Evolutionary conservation across 2,113 vertebrate genomes (phyloP), one percentile per base, ranked within the genome.

Genomic region (Gambusia holbrooki): DNA sequence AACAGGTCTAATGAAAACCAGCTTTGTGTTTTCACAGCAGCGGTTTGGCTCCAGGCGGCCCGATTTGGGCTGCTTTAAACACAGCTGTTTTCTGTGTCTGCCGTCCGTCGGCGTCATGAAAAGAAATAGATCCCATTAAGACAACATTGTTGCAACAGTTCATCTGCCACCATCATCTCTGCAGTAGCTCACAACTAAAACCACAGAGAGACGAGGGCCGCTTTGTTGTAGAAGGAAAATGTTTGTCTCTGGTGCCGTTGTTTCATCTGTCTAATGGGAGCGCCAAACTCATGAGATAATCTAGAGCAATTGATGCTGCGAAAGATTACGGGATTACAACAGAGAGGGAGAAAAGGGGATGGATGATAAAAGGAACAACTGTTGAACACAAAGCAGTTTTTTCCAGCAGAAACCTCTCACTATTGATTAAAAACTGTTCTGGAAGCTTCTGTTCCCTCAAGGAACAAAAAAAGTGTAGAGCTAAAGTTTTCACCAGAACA

Each of bases 321-420:
- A 76, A 62, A 73, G 67, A 83, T 83, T 71, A 83, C 22, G 1
- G 73, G 73, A 83, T 83, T 85, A 76, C 67, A 40, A 79, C 77
- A 58, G 22, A 9, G 71, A 17, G 37, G 14, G 40, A 66, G 35
- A 58, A 71, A 80, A 80, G n/a, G 51, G 64, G 42, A 68, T 69
- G 62, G 69, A 80, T 78, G 65, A 69, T 78, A 66, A 75, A 75
- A 48, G 65, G 66, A 82, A 45, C 30, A 61, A 62, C 51, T 73
- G 66, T 64, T 64, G 32, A 33, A 48, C 33, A 75, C 29, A 64
- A 51, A 67, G 29, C 14, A 70, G 30, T 62, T 15, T 64, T 35
- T 35, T 10, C 40, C 63, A 71, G 35, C 58, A 32, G 51, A 32
- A 65, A 58, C 45, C 28, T 11, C 64, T 30, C 28, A 14, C 25